Percentiles rank a stretch among this genome's conserved stretches.
Conservation (phyloP, 2,113 vertebrate species). For the Bos taurus region DNA sequence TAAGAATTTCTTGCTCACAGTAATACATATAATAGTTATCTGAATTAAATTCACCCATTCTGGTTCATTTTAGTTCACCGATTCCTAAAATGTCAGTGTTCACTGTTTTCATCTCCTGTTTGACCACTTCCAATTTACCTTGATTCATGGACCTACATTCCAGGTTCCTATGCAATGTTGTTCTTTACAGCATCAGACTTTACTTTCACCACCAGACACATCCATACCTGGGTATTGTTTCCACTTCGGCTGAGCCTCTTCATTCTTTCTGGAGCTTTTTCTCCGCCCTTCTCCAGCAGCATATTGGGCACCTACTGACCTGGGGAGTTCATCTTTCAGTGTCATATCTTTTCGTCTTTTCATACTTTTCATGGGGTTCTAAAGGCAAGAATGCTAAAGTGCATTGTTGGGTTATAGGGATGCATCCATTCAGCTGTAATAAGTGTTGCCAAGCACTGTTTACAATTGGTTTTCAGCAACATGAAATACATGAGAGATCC, state of each 20-base stretch:
- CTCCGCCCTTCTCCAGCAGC: neutral
- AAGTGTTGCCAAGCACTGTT: neutral
- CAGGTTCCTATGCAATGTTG: neutral
- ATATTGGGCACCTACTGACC: neutral
- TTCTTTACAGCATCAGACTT: neutral
- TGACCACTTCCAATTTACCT: neutral
- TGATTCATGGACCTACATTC: neutral
- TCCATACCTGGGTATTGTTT: neutral
- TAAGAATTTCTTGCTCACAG: neutral
- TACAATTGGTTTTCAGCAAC: neutral
- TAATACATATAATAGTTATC: neutral
- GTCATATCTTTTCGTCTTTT: neutral
- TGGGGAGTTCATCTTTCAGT: neutral
- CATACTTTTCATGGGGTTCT: neutral
- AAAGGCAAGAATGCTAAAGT: neutral
- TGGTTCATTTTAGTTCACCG: neutral
- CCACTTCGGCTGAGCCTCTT: neutral
- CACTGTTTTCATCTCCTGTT: neutral
- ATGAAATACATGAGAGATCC: neutral
- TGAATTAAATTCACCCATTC: neutral
- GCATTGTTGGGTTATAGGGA: neutral
- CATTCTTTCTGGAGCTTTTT: neutral
- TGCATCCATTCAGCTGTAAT: neutral
- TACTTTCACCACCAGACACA: neutral
- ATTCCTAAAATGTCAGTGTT: neutral